Percentiles rank a stretch among this genome's conserved stretches.
phyloP scores from a whole-genome alignment of 1,140 invertebrate species.

The Pachyrhynchus sulphureomaculatus region DNA sequence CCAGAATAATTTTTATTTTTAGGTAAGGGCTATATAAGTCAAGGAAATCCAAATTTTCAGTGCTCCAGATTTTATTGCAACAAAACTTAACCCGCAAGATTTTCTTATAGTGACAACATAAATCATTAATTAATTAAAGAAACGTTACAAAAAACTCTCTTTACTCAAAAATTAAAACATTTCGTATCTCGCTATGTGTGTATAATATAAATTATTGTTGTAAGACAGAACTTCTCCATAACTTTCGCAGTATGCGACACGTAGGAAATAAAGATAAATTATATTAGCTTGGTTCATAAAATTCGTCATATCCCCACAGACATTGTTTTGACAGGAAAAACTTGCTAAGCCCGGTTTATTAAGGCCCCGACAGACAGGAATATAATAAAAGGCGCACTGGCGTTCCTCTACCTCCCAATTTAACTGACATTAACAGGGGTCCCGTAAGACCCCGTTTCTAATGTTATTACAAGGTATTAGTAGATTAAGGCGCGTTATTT shows the following conservation, averaged over 20 bases:
- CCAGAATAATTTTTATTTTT: no score
- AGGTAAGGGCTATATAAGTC: no score
- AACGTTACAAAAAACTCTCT: no score
- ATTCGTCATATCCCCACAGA: conserved; percentile 16
- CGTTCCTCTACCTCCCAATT: conserved; percentile 11
- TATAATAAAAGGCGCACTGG: conserved; percentile 12
- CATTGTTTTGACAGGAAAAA: conserved; percentile 18
- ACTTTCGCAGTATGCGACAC: no score
- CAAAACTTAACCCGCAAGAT: no score
- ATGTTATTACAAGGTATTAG: conserved; percentile 42
- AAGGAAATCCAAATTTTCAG: no score
- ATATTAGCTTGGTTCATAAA: conserved; percentile 8
- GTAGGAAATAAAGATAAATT: conserved; percentile 12
- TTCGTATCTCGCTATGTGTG: no score
- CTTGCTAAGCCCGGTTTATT: conserved; percentile 20
- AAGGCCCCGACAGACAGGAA: conserved; percentile 7
- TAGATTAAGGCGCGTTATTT: conserved; percentile 40
- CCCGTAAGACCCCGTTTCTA: conserved; percentile 19
- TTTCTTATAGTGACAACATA: no score
- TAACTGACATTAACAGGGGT: conserved; percentile 28
- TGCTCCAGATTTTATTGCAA: no score
- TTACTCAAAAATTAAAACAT: no score
- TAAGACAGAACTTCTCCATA: neutral
- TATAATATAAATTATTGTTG: no score
- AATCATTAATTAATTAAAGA: no score